Evolutionary conservation across 2,797 vertebrate species (phyloP).

Genomic region (Melanotaenia trifasciata): DNA sequence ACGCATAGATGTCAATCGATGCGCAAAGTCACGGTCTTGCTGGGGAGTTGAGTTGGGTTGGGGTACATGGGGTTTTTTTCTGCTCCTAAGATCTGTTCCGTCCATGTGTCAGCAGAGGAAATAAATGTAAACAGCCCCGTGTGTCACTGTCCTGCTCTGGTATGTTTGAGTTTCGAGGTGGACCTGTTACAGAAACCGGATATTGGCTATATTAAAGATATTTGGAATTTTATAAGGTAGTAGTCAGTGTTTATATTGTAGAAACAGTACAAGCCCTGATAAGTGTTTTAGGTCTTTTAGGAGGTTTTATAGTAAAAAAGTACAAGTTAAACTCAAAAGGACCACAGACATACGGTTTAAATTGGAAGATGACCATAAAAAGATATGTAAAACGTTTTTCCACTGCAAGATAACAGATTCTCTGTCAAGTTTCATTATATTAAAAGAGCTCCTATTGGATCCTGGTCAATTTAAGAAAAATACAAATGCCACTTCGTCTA

Average conservation of each 20-base stretch:
- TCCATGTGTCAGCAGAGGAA: constrained; percentile 38
- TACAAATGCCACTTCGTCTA: constrained; percentile 48
- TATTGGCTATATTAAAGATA: not conserved
- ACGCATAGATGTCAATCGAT: constrained; percentile 60
- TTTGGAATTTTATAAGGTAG: not conserved
- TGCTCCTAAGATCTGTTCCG: constrained; percentile 6
- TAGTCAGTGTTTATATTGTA: not conserved
- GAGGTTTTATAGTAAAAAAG: not conserved
- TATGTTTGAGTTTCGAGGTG: constrained; percentile 3
- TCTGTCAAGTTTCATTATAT: constrained; percentile 12
- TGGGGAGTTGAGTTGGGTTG: not conserved
- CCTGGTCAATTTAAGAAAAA: constrained; percentile 18
- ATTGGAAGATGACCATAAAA: not conserved
- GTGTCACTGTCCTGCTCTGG: constrained; percentile 29
- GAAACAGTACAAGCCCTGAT: not conserved
- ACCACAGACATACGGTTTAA: constrained; percentile 3
- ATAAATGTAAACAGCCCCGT: constrained; percentile 29
- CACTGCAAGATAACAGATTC: constrained; percentile 23
- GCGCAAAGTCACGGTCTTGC: constrained; percentile 42
- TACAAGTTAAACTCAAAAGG: not conserved
- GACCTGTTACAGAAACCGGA: constrained; percentile 1
- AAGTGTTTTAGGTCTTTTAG: not conserved
- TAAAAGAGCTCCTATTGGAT: constrained; percentile 1
- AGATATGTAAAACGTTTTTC: constrained; percentile 8
- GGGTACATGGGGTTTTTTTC: not conserved